These are phyloP conservation scores for Microcebus murinus DNA, from an alignment of 2,113 vertebrate species.

Conservation along the genomic window DNA sequence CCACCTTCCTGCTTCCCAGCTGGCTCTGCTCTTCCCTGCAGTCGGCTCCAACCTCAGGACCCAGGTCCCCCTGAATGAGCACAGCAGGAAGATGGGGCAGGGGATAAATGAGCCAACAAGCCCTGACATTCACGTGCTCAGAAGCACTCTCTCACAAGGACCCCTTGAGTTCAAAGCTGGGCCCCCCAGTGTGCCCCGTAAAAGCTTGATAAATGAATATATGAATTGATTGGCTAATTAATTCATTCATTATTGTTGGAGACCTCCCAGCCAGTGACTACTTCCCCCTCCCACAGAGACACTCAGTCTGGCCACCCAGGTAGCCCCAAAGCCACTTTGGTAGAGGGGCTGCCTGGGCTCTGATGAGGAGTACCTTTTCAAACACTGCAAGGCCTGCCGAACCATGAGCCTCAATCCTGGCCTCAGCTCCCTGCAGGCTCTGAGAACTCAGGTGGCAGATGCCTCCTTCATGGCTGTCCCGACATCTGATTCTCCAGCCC, in stretches of 20 bases:
- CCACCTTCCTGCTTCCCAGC: not conserved
- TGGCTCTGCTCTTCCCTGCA: not conserved
- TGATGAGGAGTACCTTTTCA: not conserved
- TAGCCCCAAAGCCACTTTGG: not conserved
- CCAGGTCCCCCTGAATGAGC: not conserved
- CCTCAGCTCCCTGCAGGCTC: not conserved
- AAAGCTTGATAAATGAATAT: not conserved
- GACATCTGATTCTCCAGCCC: not conserved
- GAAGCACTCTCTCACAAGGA: not conserved
- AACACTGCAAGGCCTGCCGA: not conserved
- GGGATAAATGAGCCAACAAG: not conserved
- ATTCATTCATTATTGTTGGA: not conserved
- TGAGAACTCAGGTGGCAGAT: not conserved
- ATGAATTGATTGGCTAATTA: not conserved
- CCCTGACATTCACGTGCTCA: not conserved
- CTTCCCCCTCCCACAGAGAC: not conserved
- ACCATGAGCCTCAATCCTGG: not conserved
- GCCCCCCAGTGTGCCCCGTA: not conserved
- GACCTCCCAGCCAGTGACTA: not conserved
- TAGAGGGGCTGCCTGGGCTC: fast-evolving
- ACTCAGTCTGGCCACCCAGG: not conserved
- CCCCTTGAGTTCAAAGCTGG: not conserved
- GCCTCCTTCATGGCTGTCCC: not conserved
- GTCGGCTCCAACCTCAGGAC: not conserved
- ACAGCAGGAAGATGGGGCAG: too few species aligned